A percentile compares a stretch with the other conserved stretches of the same genome.
Conservation (phyloP, 2,797 vertebrate species). For the Lophius americanus region DNA sequence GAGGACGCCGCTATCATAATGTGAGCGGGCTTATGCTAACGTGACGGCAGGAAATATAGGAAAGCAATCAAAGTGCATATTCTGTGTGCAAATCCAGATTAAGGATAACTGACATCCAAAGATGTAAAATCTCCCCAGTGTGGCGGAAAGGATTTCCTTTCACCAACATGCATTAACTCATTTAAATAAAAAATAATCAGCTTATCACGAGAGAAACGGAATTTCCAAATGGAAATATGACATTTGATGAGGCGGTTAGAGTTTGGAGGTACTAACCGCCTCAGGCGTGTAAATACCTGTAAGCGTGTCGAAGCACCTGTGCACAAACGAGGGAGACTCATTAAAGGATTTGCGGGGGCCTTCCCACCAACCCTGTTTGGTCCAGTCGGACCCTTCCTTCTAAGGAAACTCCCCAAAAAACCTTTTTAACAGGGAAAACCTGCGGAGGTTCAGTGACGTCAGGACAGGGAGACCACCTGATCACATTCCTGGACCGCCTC, state of each 20-base stretch:
- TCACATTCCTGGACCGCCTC: too few relatives aligned
- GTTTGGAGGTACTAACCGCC: not conserved
- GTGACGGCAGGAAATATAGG: constrained; percentile 17
- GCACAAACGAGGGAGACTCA: too few relatives aligned
- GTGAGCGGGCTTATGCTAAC: constrained; percentile 10
- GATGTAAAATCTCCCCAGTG: constrained; percentile 20
- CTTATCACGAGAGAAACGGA: constrained; percentile 20
- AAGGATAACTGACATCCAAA: constrained; percentile 40
- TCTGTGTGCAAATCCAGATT: constrained; percentile 18
- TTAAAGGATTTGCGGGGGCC: too few relatives aligned
- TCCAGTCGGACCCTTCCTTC: too few relatives aligned
- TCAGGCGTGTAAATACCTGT: not conserved
- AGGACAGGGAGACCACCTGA: too few relatives aligned
- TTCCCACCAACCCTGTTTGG: too few relatives aligned
- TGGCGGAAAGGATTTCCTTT: constrained; percentile 41
- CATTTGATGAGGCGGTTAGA: not conserved
- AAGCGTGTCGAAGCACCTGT: not conserved
- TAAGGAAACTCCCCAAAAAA: too few relatives aligned
- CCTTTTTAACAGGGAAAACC: too few relatives aligned
- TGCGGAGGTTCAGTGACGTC: too few relatives aligned
- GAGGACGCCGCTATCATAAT: constrained; percentile 10
- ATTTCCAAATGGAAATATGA: constrained; percentile 20
- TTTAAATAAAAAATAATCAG: constrained; percentile 38
- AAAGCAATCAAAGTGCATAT: constrained; percentile 15
- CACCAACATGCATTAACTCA: constrained; percentile 42